Percentiles rank a stretch among this genome's conserved stretches.
Evolutionary conservation across 30 jellyfish, hydroid and myxozoan species (phyloP).

Genomic region (Hydractinia symbiolongicarpus): DNA sequence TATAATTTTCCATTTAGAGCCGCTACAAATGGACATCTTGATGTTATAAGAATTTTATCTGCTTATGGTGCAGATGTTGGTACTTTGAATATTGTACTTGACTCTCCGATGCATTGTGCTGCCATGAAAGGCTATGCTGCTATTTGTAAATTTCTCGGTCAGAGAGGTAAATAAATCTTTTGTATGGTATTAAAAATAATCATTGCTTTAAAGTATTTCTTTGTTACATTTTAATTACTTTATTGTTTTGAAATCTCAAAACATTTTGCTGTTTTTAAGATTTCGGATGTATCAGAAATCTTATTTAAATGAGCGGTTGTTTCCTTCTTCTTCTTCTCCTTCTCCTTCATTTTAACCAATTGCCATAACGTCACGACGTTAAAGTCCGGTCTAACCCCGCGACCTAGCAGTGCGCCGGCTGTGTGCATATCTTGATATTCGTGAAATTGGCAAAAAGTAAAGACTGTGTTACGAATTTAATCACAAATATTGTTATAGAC

Average conservation of each 20-base stretch:
- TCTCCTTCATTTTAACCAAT: too few species aligned
- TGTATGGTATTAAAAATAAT: background rate
- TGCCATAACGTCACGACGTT: too few species aligned
- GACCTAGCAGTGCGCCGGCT: too few species aligned
- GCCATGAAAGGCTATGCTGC: conserved; percentile 69
- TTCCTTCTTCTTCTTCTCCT: too few species aligned
- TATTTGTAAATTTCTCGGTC: conserved; percentile 80
- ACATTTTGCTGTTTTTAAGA: too few species aligned
- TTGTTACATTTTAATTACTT: background rate
- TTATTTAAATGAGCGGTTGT: too few species aligned
- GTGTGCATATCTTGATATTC: too few species aligned
- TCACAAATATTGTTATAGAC: too few species aligned
- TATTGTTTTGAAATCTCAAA: background rate
- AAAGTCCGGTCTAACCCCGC: too few species aligned
- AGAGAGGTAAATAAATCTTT: conserved; percentile 47
- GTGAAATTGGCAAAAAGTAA: too few species aligned
- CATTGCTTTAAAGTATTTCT: background rate
- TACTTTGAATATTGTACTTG: conserved; percentile 20
- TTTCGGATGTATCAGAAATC: too few species aligned
- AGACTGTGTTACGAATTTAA: too few species aligned
- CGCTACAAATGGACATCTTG: conserved; percentile 59
- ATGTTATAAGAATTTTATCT: conserved; percentile 44
- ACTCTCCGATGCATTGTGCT: conserved; percentile 79
- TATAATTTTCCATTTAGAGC: conserved; percentile 42
- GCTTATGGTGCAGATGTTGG: conserved; percentile 68